These are phyloP conservation scores for Tonatia bakeri DNA, from an alignment of 2,113 vertebrate species.

Conservation along the genomic window DNA sequence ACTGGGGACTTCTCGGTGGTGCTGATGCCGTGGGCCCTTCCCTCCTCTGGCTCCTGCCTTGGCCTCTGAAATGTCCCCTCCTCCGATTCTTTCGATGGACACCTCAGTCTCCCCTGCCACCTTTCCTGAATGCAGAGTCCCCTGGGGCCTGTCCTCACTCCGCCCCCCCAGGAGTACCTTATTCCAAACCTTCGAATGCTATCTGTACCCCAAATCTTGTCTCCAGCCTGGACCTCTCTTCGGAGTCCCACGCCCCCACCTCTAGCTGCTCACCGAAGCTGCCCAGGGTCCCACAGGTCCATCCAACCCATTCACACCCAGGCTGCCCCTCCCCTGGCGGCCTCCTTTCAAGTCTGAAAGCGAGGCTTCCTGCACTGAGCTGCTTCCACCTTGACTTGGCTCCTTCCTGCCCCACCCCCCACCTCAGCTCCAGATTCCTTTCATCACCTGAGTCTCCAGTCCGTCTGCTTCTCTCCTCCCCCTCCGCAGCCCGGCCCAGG, in stretches of 20 bases:
- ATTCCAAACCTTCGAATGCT: neutral
- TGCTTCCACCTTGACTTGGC: neutral
- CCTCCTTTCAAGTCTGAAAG: neutral
- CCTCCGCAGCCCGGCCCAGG: neutral
- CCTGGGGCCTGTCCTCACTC: neutral
- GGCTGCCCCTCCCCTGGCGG: neutral
- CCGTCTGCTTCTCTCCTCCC: too few species aligned
- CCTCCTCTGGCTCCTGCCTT: neutral
- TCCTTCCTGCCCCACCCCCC: neutral
- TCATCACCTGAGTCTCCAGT: neutral
- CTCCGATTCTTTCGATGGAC: rapidly evolving
- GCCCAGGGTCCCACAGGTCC: neutral
- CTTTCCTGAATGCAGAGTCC: neutral
- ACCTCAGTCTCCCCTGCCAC: neutral
- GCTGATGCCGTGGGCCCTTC: neutral
- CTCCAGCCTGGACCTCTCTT: neutral
- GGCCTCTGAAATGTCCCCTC: neutral
- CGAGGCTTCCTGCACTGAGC: too few species aligned
- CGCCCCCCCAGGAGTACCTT: neutral
- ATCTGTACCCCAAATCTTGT: too few species aligned
- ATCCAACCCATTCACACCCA: rapidly evolving
- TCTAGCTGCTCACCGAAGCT: neutral
- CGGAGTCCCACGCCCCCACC: neutral
- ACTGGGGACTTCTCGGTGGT: neutral
- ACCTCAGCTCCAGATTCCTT: neutral